Base-by-base conservation (phyloP, 2,113 vertebrate genomes). In the Emydocephalus ijimae region DNA sequence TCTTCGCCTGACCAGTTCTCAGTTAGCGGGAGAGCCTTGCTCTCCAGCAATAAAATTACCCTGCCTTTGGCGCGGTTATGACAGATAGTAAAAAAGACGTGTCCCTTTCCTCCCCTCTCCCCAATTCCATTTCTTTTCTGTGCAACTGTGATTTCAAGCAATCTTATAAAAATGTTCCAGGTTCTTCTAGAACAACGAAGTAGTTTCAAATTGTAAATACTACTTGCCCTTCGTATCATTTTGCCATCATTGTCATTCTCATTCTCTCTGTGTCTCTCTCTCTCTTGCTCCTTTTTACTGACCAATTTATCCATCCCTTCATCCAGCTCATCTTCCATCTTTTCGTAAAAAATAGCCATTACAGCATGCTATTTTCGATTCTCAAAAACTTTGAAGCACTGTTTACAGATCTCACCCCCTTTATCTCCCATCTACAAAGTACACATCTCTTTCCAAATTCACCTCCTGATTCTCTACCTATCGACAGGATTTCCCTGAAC, bases 291-390 rank as follows among this genome's bases (percentile, higher is more conserved):
- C 57, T 4, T 89, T 69, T 55, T 85, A 23, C 55, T 4, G 88
- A 45, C 50, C 29, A 87, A 43, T 93, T 94, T 95, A 94, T 90
- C 93, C 93, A 90, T 95, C 94, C 96, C 91, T 94, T 21, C 24
- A 95, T 29, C 88, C 57, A 7, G 26, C 29, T 23, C 29, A 5
- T 26, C 11, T 39, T 55, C n/a, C 45, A 56, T 5, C 54, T 89
- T 48, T 26, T 45, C 59, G 4, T 26, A 7, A 29, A 24, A 61
- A 39, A 89, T 0, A 52, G 4, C 93, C 90, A 54, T 15, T 81
- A 89, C 69, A 39, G n/a, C 0, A 0, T 7, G 21, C n/a, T 23
- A 26, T 11, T 15, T 34, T 52, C 3, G 2, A 23, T 5, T 69
- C 91, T 69, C 21, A 8, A 21, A 29, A 89, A 89, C 87, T 85